Evolutionary conservation across 1,140 invertebrate genomes (phyloP).

Genomic region (Brachionus paranguensis): DNA sequence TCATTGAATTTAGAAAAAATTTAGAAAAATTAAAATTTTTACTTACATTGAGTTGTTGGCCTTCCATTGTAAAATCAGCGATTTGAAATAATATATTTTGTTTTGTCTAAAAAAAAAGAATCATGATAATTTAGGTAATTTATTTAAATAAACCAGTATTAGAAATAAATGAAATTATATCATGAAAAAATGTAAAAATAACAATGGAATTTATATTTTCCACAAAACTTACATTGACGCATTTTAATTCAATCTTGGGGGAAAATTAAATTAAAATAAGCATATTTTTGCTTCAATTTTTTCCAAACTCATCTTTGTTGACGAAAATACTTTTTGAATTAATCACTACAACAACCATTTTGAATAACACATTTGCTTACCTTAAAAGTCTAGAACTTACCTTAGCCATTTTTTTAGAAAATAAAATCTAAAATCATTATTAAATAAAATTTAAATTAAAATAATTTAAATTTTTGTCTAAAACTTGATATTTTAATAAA

Average conservation of each 20-base stretch:
- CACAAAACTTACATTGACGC: neutral
- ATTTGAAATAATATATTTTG: neutral
- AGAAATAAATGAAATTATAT: neutral
- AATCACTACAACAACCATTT: neutral
- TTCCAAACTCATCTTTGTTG: neutral
- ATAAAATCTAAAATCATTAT: neutral
- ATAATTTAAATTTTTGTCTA: too few relatives aligned
- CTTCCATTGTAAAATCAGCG: neutral
- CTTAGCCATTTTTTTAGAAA: neutral
- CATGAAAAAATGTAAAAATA: neutral
- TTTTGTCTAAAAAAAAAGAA: neutral
- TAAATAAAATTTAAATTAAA: too few relatives aligned
- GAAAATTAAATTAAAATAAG: neutral
- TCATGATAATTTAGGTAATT: neutral
- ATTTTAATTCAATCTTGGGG: neutral
- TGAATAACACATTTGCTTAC: neutral
- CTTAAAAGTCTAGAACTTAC: neutral
- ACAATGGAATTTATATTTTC: neutral
- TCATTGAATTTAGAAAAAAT: neutral
- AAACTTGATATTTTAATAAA: too few relatives aligned
- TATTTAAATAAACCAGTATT: neutral
- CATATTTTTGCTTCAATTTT: neutral
- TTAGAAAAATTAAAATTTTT: neutral
- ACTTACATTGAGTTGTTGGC: neutral
- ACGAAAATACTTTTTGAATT: neutral